A percentile compares a stretch with the other conserved stretches of the same genome.
These are phyloP conservation scores for Rhagium mordax DNA, from an alignment of 2,888 invertebrate species.

Conservation along the genomic window DNA sequence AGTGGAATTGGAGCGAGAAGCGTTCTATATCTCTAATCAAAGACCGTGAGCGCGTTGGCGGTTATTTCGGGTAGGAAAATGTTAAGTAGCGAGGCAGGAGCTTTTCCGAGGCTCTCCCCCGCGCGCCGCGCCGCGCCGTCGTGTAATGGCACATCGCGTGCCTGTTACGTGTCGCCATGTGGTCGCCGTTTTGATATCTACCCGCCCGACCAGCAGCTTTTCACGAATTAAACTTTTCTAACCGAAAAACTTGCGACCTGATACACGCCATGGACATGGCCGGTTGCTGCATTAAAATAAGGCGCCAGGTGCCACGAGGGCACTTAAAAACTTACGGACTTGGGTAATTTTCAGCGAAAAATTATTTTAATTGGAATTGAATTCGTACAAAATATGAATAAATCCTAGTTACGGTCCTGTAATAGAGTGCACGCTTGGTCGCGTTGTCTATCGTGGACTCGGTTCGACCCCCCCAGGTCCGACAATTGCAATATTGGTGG, in stretches of 20 bases:
- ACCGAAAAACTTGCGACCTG: conserved; percentile 12
- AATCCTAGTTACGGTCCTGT: too few relatives aligned
- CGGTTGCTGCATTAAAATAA: not conserved
- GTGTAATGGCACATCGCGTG: not conserved
- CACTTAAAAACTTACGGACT: not conserved
- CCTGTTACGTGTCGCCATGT: conserved; percentile 5
- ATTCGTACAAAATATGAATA: too few relatives aligned
- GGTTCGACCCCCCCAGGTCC: too few relatives aligned
- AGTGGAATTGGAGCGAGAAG: conserved; percentile 31
- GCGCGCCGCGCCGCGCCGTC: not conserved
- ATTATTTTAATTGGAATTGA: too few relatives aligned
- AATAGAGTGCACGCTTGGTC: too few relatives aligned
- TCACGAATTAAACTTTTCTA: conserved; percentile 20
- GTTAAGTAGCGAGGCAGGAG: conserved; percentile 12
- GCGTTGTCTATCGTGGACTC: too few relatives aligned
- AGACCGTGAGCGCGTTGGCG: conserved; percentile 15
- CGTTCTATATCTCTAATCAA: conserved; percentile 37
- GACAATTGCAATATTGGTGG: too few relatives aligned
- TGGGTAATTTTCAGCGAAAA: too few relatives aligned
- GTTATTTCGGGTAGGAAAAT: conserved; percentile 25
- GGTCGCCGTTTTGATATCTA: conserved; percentile 12
- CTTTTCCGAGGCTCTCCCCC: not conserved
- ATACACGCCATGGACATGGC: conserved; percentile 1
- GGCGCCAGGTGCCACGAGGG: not conserved
- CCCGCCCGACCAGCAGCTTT: not conserved